Conservation (phyloP, 2,888 invertebrate species). For the Gari tellinella region DNA sequence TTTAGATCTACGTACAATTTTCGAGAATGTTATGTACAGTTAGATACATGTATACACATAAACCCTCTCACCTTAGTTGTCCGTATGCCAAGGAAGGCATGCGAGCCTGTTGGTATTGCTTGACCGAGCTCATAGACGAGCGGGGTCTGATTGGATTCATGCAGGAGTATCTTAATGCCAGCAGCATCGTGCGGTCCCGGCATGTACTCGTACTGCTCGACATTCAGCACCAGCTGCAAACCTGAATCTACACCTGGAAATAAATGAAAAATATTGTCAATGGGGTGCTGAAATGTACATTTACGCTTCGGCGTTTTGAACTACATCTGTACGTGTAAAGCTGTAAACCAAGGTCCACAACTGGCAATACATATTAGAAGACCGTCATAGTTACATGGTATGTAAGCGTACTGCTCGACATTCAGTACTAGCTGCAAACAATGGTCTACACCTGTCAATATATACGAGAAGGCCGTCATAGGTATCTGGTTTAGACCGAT, state of each 20-base stretch:
- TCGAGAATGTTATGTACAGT: too few species aligned
- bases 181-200: conserved; percentile 75
- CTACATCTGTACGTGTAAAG: too few species aligned
- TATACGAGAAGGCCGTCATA: too few species aligned
- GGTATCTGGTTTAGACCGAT: too few species aligned
- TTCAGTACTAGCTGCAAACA: conserved; percentile 71
- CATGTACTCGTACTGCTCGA: conserved; percentile 79
- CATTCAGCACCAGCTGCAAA: conserved; percentile 68
- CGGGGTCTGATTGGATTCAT: conserved; percentile 68
- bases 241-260: conserved; percentile 73
- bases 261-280: too few species aligned
- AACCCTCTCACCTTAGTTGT: conserved; percentile 59
- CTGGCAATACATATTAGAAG: too few species aligned
- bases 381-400: too few species aligned
- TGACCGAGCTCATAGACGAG: conserved; percentile 71
- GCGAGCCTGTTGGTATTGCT: conserved; percentile 71
- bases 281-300: too few species aligned
- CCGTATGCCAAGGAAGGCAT: conserved; percentile 72
- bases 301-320: too few species aligned
- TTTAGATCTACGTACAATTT: too few species aligned
- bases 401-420: conserved; percentile 77
- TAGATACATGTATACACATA: too few species aligned
- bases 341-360: too few species aligned
- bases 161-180: conserved; percentile 73
- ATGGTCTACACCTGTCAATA: conserved; percentile 74